phyloP scores from a whole-genome alignment of 2,797 vertebrate genomes.

The Limnodromus scolopaceus region DNA sequence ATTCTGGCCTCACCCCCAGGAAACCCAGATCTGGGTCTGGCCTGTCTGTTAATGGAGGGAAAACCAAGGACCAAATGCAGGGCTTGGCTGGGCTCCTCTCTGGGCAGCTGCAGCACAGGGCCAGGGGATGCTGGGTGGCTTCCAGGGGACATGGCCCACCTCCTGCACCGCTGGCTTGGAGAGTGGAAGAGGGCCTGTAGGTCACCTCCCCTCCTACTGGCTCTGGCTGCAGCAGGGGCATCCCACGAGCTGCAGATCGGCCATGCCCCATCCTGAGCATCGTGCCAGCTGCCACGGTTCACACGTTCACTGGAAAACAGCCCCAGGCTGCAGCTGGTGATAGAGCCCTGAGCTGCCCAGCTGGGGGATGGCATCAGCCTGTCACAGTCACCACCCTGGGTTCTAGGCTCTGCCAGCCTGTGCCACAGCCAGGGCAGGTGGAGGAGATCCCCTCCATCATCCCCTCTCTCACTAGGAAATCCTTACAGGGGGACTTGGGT shows the following conservation, averaged over 20 bases:
- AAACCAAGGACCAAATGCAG: not conserved
- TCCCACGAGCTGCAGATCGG: not conserved
- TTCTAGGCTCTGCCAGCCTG: not conserved
- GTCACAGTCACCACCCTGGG: not conserved
- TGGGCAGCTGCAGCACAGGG: not conserved
- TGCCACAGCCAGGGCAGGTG: not conserved
- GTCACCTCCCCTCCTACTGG: not conserved
- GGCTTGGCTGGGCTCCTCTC: not conserved
- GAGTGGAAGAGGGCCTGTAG: not conserved
- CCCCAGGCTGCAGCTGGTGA: fast-evolving
- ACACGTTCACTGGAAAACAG: fast-evolving
- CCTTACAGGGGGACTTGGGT: not conserved
- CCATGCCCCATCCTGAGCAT: not conserved
- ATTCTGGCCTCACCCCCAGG: not conserved
- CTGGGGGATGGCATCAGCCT: not conserved
- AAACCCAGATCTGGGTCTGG: not conserved
- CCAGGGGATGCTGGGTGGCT: not conserved
- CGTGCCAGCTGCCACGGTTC: fast-evolving
- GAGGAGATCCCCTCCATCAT: fast-evolving
- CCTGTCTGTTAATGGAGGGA: not conserved
- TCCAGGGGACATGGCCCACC: not conserved
- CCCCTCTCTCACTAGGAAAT: not conserved
- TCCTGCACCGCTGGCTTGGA: not conserved
- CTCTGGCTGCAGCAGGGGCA: not conserved
- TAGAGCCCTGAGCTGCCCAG: not conserved